Conservation (phyloP, 2,113 vertebrate genomes). For the Murina feae region DNA sequence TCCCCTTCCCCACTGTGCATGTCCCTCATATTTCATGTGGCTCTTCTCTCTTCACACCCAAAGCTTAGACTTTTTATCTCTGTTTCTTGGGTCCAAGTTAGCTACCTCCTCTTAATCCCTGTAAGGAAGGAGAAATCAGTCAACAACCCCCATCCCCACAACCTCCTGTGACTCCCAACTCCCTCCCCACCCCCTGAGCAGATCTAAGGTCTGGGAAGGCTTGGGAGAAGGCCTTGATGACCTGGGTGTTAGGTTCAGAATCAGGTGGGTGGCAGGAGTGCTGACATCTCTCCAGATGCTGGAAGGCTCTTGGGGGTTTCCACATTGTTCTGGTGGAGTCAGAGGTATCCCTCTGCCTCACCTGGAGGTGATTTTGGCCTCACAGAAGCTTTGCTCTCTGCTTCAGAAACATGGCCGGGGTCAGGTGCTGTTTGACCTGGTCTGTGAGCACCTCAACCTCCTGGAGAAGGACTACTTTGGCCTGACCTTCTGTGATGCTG, state of each 20-base stretch:
- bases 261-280: background rate
- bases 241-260: background rate
- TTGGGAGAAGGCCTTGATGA: background rate
- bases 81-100: background rate
- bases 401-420: constrained; percentile 93
- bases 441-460: constrained; percentile 96
- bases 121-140: background rate
- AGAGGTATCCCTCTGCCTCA: background rate
- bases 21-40: background rate
- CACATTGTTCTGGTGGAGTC: background rate
- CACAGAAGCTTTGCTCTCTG: background rate
- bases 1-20: background rate
- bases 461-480: constrained; percentile 99
- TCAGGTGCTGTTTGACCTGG: constrained; percentile 92
- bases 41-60: background rate
- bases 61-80: background rate
- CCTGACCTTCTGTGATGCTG: constrained; percentile 92
- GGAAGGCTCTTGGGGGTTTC: background rate
- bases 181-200: background rate
- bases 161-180: too few relatives aligned
- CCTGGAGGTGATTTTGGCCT: background rate
- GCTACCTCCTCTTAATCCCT: background rate
- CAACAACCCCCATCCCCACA: too few relatives aligned
- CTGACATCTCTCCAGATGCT: rapidly evolving
- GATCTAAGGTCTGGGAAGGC: background rate